phyloP scores from a whole-genome alignment of 1,140 invertebrate species.

The Hormaphis cornu region DNA sequence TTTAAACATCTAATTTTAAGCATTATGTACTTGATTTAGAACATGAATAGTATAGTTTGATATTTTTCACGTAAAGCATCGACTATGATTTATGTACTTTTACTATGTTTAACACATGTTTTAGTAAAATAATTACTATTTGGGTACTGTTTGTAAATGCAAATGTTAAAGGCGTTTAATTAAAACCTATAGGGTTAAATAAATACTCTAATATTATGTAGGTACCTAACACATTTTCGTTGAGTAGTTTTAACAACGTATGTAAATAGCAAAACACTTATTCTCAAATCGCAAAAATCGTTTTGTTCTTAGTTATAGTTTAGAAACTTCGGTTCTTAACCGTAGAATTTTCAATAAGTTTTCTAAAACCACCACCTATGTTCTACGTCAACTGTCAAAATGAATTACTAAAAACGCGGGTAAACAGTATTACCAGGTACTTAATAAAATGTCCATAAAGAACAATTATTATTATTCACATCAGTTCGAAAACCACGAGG shows the following conservation, averaged over 20 bases:
- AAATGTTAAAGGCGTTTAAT: background rate
- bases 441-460: too few relatives aligned
- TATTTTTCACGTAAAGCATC: too few relatives aligned
- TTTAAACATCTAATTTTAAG: too few relatives aligned
- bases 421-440: too few relatives aligned
- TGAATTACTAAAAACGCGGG: background rate
- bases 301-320: background rate
- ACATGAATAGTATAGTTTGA: too few relatives aligned
- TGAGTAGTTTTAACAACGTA: background rate
- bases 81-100: too few relatives aligned
- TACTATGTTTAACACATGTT: too few relatives aligned
- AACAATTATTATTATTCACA: background rate
- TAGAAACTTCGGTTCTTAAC: background rate
- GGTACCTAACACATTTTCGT: background rate
- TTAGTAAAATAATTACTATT: too few relatives aligned
- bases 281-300: background rate
- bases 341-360: background rate
- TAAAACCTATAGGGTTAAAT: background rate
- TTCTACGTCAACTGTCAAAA: background rate
- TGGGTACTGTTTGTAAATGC: background rate
- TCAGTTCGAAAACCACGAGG: background rate
- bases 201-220: background rate
- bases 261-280: background rate
- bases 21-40: too few relatives aligned
- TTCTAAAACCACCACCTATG: constrained; percentile 2